Percentiles rank a stretch among this genome's conserved stretches.
phyloP scores from a whole-genome alignment of 2,888 invertebrate species.

The Synergus gifuensis region DNA sequence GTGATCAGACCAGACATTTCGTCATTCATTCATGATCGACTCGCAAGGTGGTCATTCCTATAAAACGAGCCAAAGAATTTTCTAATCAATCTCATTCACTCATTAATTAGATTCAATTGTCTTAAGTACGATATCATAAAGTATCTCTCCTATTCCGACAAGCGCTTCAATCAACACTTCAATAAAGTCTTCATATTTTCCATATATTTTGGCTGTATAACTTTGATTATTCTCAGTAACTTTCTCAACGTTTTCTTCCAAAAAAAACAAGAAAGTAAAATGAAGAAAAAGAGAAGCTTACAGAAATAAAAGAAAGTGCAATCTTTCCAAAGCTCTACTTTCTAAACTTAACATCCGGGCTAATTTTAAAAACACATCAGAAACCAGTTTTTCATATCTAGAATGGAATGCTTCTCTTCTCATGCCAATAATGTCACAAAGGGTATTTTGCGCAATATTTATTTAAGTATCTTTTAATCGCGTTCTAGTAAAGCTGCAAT shows the following conservation, averaged over 20 bases:
- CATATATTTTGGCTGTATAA: too few relatives aligned
- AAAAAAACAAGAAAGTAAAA: background rate
- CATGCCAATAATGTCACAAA: constrained; percentile 11
- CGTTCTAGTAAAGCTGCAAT: background rate
- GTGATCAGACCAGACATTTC: constrained; percentile 26
- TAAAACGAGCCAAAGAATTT: background rate
- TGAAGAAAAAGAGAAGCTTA: too few relatives aligned
- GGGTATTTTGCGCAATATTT: constrained; percentile 18
- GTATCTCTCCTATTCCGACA: background rate
- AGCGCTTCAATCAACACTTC: background rate
- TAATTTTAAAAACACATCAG: constrained; percentile 17
- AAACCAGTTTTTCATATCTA: background rate
- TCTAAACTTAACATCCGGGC: background rate
- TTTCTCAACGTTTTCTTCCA: background rate
- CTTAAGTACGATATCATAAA: background rate
- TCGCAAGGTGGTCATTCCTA: constrained; percentile 55
- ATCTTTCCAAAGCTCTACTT: background rate
- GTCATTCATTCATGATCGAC: constrained; percentile 47
- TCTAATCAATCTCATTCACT: background rate
- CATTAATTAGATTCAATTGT: background rate
- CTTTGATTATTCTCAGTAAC: too few relatives aligned
- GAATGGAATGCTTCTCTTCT: background rate
- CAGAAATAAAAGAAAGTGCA: background rate
- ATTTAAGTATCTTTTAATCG: background rate
- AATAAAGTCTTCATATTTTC: background rate